phyloP scores from a whole-genome alignment of 2,888 invertebrate species.

The Clostera curtula region DNA sequence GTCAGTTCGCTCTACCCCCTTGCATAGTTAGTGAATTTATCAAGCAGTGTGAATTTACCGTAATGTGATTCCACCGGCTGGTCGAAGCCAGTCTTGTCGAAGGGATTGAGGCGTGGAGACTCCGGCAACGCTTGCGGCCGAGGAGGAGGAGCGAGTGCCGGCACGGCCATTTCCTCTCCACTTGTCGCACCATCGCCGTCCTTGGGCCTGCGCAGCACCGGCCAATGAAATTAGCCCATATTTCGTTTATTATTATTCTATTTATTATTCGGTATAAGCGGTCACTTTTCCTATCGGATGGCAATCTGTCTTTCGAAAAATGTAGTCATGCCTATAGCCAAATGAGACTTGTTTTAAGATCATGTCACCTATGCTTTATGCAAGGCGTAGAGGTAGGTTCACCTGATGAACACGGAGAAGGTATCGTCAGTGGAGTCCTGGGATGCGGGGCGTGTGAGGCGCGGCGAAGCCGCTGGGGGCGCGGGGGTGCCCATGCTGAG shows the following conservation, averaged over 20 bases:
- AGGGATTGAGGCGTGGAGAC: constrained; percentile 85
- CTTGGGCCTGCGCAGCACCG: constrained; percentile 63
- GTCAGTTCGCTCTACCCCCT: no score
- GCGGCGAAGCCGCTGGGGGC: constrained; percentile 79
- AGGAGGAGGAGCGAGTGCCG: constrained; percentile 82
- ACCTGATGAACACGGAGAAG: constrained; percentile 88
- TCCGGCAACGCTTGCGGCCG: constrained; percentile 66
- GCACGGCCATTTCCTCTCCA: constrained; percentile 73
- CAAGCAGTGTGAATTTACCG: constrained; percentile 13
- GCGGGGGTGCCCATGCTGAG: constrained; percentile 86
- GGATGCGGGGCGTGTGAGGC: constrained; percentile 77
- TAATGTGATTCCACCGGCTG: constrained; percentile 34
- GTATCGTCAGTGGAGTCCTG: constrained; percentile 87
- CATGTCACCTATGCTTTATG: no score
- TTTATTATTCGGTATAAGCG: no score
- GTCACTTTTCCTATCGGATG: no score
- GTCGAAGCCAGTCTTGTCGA: constrained; percentile 77
- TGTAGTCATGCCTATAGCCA: no score
- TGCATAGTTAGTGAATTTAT: no score
- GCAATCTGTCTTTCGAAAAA: no score
- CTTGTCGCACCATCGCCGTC: constrained; percentile 39
- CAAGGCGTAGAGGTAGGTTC: constrained; percentile 20
- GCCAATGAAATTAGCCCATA: neutral
- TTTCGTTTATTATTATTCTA: neutral
- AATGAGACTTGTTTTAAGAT: no score